A percentile compares a stretch with the other conserved stretches of the same genome.
These are phyloP conservation scores for Turdus rufiventris DNA, from an alignment of 2,113 vertebrate genomes.

Conservation along the genomic window DNA sequence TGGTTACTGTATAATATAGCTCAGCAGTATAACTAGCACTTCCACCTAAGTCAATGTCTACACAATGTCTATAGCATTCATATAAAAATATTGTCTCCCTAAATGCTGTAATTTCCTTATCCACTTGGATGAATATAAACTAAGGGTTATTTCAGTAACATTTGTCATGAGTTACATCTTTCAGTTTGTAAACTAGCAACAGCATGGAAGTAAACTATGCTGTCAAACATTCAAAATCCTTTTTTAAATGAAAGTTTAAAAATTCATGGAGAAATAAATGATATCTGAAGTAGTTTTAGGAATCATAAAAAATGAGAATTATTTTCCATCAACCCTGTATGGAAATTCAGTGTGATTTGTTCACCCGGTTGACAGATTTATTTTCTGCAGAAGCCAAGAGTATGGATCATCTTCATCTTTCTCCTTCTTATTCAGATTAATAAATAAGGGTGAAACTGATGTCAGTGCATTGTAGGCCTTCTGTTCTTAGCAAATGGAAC, in stretches of 20 bases:
- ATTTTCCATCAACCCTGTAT: not conserved
- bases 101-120: not conserved
- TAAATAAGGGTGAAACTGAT: not conserved
- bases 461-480: not conserved
- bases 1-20: not conserved
- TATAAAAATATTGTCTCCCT: not conserved
- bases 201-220: not conserved
- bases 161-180: not conserved
- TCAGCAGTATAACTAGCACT: not conserved
- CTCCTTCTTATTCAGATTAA: not conserved
- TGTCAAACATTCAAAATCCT: not conserved
- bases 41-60: not conserved
- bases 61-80: not conserved
- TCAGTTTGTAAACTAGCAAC: not conserved
- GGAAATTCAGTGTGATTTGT: not conserved
- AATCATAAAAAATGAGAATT: not conserved
- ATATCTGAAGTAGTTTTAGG: not conserved
- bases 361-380: not conserved
- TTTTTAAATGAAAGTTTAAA: not conserved
- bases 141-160: not conserved
- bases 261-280: not conserved
- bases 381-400: not conserved
- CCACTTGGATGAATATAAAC: not conserved
- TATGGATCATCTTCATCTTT: not conserved
- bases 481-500: not conserved